phyloP scores from a whole-genome alignment of 2,888 invertebrate genomes.

The Apodemia hepburni region DNA sequence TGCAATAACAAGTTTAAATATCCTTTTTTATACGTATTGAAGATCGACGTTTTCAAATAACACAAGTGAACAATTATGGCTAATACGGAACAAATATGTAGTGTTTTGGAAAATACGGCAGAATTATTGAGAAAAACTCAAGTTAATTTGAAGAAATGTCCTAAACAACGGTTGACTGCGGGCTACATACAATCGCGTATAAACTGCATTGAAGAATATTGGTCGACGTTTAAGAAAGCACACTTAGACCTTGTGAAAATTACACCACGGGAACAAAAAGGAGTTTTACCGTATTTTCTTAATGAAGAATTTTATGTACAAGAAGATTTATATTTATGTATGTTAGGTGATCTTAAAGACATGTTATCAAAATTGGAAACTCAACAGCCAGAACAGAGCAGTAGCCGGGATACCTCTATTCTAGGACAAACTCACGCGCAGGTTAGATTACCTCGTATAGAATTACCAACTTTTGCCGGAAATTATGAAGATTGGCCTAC shows the following conservation, averaged over 20 bases:
- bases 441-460: background rate
- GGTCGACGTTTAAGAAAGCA: background rate
- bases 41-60: background rate
- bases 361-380: background rate
- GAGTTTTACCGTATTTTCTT: background rate
- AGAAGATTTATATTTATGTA: background rate
- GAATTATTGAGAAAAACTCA: background rate
- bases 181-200: background rate
- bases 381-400: background rate
- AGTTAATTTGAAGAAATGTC: background rate
- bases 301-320: background rate
- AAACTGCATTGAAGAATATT: background rate
- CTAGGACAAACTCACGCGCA: background rate
- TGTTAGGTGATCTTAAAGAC: background rate
- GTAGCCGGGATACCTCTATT: background rate
- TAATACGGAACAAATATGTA: background rate
- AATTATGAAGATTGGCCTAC: constrained; percentile 5
- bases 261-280: background rate
- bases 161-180: background rate
- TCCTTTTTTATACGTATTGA: background rate
- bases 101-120: background rate
- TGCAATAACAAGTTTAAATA: background rate
- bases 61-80: background rate
- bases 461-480: background rate
- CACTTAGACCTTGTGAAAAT: background rate